Percentiles rank a stretch among this genome's conserved stretches.
Evolutionary conservation across 2,888 invertebrate genomes (phyloP).

Genomic region (Pyralis farinalis): DNA sequence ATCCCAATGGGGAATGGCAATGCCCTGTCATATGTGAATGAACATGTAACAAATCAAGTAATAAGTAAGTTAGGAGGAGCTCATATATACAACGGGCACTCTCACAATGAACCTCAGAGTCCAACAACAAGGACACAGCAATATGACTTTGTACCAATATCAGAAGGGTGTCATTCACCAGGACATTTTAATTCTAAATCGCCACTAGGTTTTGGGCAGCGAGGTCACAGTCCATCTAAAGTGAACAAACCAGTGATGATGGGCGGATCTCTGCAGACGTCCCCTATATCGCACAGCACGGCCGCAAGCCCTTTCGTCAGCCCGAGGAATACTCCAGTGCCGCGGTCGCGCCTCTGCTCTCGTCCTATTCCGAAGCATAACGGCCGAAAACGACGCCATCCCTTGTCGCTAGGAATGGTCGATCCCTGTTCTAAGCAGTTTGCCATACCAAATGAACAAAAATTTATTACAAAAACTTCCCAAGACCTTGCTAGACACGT

Average conservation of each 20-base stretch:
- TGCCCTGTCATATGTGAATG: constrained; percentile 37
- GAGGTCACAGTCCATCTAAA: constrained; percentile 63
- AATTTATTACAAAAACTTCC: constrained; percentile 51
- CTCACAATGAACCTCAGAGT: constrained; percentile 84
- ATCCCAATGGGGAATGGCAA: constrained; percentile 49
- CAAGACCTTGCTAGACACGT: constrained; percentile 15
- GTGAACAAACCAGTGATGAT: constrained; percentile 52
- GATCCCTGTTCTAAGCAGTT: constrained; percentile 59
- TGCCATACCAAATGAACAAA: constrained; percentile 70
- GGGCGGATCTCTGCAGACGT: constrained; percentile 68
- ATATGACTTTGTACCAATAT: constrained; percentile 93
- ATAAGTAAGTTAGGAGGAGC: constrained; percentile 36
- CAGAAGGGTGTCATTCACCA: constrained; percentile 87
- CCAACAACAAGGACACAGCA: constrained; percentile 89
- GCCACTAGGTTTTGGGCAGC: constrained; percentile 57
- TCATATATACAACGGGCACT: constrained; percentile 58
- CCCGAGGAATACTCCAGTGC: constrained; percentile 88
- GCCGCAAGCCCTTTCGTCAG: constrained; percentile 91
- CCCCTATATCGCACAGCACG: constrained; percentile 82
- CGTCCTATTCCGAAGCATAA: constrained; percentile 70
- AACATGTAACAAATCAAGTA: constrained; percentile 36
- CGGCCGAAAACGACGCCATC: constrained; percentile 58
- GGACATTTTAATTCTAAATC: constrained; percentile 68
- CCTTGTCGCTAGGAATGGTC: constrained; percentile 49
- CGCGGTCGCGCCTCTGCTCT: constrained; percentile 82